Percentiles rank a stretch among this genome's conserved stretches.
Evolutionary conservation across 2,888 invertebrate species (phyloP).

Genomic region (Xanthia togata): DNA sequence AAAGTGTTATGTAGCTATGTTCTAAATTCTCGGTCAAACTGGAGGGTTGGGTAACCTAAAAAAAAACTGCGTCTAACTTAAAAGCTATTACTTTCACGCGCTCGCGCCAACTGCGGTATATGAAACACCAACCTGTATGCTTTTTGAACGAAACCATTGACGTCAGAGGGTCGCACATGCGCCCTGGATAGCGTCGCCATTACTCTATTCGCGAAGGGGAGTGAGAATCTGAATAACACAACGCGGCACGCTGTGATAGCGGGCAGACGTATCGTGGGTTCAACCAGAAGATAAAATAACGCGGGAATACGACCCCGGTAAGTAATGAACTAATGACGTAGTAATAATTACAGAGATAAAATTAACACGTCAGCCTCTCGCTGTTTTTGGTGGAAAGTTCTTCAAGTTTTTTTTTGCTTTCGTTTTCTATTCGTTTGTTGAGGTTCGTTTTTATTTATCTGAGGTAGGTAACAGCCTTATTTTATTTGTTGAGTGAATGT

Average conservation of each 20-base stretch:
- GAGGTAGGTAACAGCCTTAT: conserved; percentile 1
- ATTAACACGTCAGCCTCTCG: conserved; percentile 48
- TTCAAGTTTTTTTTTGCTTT: conserved; percentile 10
- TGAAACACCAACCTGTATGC: conserved; percentile 83
- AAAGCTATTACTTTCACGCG: conserved; percentile 59
- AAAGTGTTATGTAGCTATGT: not conserved
- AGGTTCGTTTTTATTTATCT: conserved; percentile 23
- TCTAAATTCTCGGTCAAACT: conserved; percentile 15
- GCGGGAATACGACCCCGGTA: conserved; percentile 83
- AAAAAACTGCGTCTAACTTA: conserved; percentile 47
- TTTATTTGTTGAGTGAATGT: conserved; percentile 33
- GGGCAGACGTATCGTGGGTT: conserved; percentile 76
- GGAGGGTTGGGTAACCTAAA: conserved; percentile 30
- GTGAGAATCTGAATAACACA: conserved; percentile 69
- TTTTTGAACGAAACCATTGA: conserved; percentile 89
- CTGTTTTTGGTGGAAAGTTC: conserved; percentile 25
- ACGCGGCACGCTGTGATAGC: conserved; percentile 80
- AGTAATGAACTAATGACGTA: conserved; percentile 81
- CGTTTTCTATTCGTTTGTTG: conserved; percentile 2
- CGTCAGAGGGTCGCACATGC: conserved; percentile 85
- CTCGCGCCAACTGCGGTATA: conserved; percentile 71
- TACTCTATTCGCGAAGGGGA: conserved; percentile 59
- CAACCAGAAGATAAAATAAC: conserved; percentile 68
- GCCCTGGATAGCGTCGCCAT: conserved; percentile 71
- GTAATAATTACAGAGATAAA: conserved; percentile 64